Evolutionary conservation across 2,797 vertebrate species (phyloP), one percentile per base, ranked within the genome.

Genomic region (Balearica regulorum): DNA sequence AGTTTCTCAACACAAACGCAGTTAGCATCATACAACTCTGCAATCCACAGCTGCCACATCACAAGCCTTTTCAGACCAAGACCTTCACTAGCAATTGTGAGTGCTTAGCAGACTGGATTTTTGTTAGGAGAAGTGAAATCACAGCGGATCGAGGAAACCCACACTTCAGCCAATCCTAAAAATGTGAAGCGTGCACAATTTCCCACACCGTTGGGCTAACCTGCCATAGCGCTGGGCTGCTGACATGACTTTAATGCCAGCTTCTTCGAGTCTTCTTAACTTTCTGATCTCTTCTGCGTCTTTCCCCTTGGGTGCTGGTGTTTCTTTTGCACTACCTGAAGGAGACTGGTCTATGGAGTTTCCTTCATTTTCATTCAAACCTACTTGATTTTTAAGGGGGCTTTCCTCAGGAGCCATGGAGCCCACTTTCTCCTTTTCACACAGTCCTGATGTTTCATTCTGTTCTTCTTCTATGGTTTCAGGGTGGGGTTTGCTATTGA

Each of bases 161-260:
- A 93, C 76, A 95, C 79, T 77, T 79, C 83, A 88, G 89, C 44
- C 93, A 93, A 82, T 58, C 46, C 82, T 65, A 41, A 62, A 94
- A 68, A 16, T 5, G 46, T 72, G 94, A 92, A 88, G 55, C 89
- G 41, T 96, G 95, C 95, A 90, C 13, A 4, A 71, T 39, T 39
- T 83, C 83, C 48, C 91, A 87, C 87, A 88, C 58, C 0, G 0
- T 1, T 64, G 69, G 66, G 97, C 99, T 99, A 97, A 99, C 99
- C 99, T 99, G 98, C 97, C 96, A 71, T 98, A 99, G 93, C 98
- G 98, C 95, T 98, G 98, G 7, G 98, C 97, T 54, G 99, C 99
- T 19, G 99, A 99, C 97, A 98, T 95, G 92, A 98, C 97, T 75
- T 97, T 99, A 96, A 99, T 99, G 55, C 99, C 99, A 39, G 99